Percentiles rank a stretch among this genome's conserved stretches.
These are phyloP conservation scores for Gnathonemus longibarbis DNA, from an alignment of 2,113 vertebrate genomes.

Conservation along the genomic window DNA sequence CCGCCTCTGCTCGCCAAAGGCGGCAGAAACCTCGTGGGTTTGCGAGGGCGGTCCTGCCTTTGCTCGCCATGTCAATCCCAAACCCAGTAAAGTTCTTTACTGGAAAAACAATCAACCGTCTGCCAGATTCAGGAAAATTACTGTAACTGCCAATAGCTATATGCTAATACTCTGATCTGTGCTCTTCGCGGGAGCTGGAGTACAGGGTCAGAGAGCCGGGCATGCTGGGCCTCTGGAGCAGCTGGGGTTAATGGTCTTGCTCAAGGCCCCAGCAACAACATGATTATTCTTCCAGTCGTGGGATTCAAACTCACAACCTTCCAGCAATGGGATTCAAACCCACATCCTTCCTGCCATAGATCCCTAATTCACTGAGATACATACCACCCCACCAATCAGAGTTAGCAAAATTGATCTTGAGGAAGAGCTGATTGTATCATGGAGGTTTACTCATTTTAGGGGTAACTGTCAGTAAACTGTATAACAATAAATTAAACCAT, in stretches of 20 bases:
- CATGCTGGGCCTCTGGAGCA: background rate
- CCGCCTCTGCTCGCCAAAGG: slow-evolving; percentile 4
- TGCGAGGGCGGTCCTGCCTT: background rate
- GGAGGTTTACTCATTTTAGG: background rate
- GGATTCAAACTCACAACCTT: background rate
- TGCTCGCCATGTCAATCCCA: background rate
- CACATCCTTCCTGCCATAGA: background rate
- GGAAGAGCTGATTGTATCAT: background rate
- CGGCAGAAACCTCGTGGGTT: background rate
- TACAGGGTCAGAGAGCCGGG: background rate
- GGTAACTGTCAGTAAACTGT: background rate
- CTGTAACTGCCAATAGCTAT: background rate
- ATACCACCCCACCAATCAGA: background rate
- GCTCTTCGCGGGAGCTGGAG: background rate
- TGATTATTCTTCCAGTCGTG: background rate
- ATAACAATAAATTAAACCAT: background rate
- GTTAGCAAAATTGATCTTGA: background rate
- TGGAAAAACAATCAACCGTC: background rate
- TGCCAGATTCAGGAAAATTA: background rate
- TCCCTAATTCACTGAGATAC: background rate
- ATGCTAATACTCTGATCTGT: background rate
- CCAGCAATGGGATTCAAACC: background rate
- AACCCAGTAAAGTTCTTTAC: slow-evolving; percentile 15
- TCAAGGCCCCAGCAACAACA: background rate
- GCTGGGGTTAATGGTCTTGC: background rate